Conservation (phyloP, 2,888 invertebrate genomes). For the Sphaeridia pumilis region DNA sequence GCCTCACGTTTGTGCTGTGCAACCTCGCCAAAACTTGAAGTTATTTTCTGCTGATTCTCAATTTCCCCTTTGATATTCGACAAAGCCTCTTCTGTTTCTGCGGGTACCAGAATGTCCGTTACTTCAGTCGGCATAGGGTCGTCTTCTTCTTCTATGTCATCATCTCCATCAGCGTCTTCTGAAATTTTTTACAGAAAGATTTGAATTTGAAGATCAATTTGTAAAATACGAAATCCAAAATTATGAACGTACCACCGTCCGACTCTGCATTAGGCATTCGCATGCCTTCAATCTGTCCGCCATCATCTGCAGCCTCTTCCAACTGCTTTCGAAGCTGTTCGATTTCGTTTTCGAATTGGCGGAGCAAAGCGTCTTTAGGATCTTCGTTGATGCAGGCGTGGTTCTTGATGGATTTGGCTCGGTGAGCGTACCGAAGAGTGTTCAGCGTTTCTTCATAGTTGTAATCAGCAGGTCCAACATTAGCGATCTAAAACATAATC, state of each 20-base stretch:
- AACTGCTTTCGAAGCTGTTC: constrained; percentile 52
- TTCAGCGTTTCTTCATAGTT: constrained; percentile 75
- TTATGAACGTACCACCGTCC: too few species aligned
- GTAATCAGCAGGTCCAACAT: constrained; percentile 55
- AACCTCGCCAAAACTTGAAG: constrained; percentile 21
- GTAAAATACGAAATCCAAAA: too few species aligned
- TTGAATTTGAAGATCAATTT: too few species aligned
- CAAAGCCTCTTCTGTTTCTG: constrained; percentile 8
- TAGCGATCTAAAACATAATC: too few species aligned
- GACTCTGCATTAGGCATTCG: neutral
- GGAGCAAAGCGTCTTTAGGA: constrained; percentile 72
- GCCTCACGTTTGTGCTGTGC: constrained; percentile 21
- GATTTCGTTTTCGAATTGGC: constrained; percentile 76
- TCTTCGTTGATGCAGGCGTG: constrained; percentile 67
- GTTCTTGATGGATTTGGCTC: constrained; percentile 77
- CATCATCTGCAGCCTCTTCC: constrained; percentile 39
- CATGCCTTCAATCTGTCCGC: neutral
- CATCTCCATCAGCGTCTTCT: constrained; percentile 20
- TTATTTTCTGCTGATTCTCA: constrained; percentile 24
- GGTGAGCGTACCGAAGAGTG: constrained; percentile 68
- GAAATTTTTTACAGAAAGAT: too few species aligned
- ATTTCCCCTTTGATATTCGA: constrained; percentile 29
- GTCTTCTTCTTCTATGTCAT: constrained; percentile 22
- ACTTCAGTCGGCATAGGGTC: constrained; percentile 6
- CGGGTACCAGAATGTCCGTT: constrained; percentile 4